Evolutionary conservation across 2,888 invertebrate genomes (phyloP), one percentile per base, ranked within the genome.

Genomic region (Axea sp.): DNA sequence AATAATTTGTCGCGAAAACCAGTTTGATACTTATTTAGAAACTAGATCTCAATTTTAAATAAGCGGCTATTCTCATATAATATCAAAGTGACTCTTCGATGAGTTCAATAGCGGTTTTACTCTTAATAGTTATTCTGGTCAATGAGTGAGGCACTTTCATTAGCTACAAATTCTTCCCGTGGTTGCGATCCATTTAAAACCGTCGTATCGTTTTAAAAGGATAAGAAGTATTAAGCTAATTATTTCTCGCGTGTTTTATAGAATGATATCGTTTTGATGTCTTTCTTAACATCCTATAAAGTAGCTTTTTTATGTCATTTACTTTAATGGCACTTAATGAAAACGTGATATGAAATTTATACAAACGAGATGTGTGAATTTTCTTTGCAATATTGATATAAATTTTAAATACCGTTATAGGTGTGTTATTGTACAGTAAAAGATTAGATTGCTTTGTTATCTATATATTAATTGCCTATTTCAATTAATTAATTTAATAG

Each of bases 101-200:
- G 41, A 43, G 57, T 73, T 62, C 62, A 64, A 67, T 73, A 41
- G 57, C 51, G 41, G 62, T 51, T 57, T 62, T 51, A 33, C 62
- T 64, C 68, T 55, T 68, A 62, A 68, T 49, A 68, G 62, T 62
- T 22, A 60, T 55, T 41, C 62, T 60, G 73, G 55, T 51, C 62
- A 64, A 68, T 49, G 73, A 57, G 43, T 19, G 51, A 22, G 51
- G 67, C 65, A 51, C 62, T 73, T 73, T 73, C 73, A 73, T 73
- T 68, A 62, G 43, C 33, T 30, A 15, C 73, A 55, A 47, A 73
- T 73, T 59, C 53, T 73, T 73, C 60, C 37, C 31, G 22, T 6
- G 33, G 30, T 35, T 51, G 49, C 14, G 14, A 47, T 37, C 28
- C 47, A 41, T 68, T 68, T 51, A 62, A 57, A 49, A 30, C 14